Base-by-base conservation (phyloP, 2,888 invertebrate genomes). In the Lamproptera curius region DNA sequence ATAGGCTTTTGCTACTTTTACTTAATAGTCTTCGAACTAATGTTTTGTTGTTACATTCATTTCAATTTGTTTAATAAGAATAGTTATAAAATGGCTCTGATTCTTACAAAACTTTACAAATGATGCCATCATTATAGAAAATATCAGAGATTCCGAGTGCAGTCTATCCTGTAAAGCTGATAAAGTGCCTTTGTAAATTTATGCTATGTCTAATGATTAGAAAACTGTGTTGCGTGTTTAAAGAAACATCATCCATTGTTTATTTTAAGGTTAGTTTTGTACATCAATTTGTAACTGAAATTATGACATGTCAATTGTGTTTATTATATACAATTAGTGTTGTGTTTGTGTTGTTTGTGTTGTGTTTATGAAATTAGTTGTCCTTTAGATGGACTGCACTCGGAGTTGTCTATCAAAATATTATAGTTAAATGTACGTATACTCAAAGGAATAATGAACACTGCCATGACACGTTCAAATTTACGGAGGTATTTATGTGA, bases 381-480 rank as follows among this genome's bases (percentile, higher is more conserved):
- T 28, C 5, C 10, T 17, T 38, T 14, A 39, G 39, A 39, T 15
- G 6, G 26, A 39, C 39, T 39, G 26, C 39, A 39, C 10, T 9
- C n/a, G 28, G 2, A 23, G 39, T 37, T 5, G 20, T 31, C 16
- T 26, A 39, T 33, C 42, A 42, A 38, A 26, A 42, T 35, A 23
- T 46, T 40, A 38, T 42, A 42, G 33, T 36, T 51, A n/a, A 43
- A 37, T 41, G 15, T 20, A 44, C 9, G 17, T 39, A 34, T 35
- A 45, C 31, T 23, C 34, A 15, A 36, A 36, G 16, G 15, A 9
- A 16, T 20, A 38, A 41, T 34, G 37, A 34, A 47, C 55, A 56
- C 56, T 56, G 56, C 56, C 56, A 56, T 52, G 40, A 50, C 44
- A 53, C 13, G 34, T 31, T 28, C 10, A 26, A 37, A 10, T 15